Evolutionary conservation across 2,113 vertebrate genomes (phyloP).

Genomic region (Ailuropoda melanoleuca): DNA sequence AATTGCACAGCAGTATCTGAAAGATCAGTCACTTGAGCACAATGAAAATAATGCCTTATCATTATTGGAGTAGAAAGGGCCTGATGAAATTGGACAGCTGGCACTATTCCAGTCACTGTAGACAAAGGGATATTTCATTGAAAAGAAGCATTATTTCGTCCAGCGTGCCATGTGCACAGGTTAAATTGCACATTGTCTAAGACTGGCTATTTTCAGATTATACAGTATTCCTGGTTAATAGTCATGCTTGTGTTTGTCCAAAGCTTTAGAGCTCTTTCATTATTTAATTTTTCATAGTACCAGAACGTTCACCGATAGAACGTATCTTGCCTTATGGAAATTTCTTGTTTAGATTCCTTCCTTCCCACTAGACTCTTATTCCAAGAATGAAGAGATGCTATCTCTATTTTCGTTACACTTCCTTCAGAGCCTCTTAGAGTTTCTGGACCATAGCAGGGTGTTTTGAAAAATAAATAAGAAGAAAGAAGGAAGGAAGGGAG

Average conservation of each 20-base stretch:
- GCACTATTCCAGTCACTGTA: background rate
- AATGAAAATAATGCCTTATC: background rate
- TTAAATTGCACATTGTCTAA: background rate
- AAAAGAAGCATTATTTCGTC: background rate
- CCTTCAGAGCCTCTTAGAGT: background rate
- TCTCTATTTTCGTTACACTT: background rate
- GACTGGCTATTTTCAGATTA: background rate
- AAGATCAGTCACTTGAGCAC: background rate
- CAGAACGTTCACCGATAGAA: background rate
- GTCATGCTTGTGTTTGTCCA: background rate
- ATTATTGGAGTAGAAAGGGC: background rate
- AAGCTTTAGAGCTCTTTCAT: background rate
- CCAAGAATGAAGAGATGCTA: background rate
- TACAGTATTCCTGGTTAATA: background rate
- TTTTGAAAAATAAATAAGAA: background rate
- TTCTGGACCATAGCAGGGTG: background rate
- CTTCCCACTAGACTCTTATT: background rate
- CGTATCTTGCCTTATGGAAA: background rate
- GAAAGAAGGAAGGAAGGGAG: no score
- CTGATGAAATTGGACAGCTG: slow-evolving; percentile 15
- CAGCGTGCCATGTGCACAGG: background rate
- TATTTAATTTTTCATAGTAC: background rate
- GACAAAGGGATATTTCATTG: background rate
- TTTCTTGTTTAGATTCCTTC: background rate
- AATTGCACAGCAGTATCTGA: background rate